Base-by-base conservation (phyloP, 2,113 vertebrate genomes). In the Hirundichthys speculiger region DNA sequence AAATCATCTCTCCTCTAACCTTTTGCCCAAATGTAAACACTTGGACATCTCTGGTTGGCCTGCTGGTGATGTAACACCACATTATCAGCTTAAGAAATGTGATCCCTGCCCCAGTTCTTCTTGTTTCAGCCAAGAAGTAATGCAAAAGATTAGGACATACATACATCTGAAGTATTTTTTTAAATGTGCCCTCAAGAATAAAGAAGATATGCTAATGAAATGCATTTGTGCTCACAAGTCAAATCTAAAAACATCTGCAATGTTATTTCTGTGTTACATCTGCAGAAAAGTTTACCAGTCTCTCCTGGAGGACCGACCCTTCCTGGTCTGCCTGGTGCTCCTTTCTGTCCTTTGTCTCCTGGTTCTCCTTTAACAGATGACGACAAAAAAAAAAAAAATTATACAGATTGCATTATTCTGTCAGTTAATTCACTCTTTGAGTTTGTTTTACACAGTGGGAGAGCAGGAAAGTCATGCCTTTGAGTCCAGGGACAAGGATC, bases 401-500 rank as follows among this genome's bases (percentile, higher is more conserved):
- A 0, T 5, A 43, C n/a, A n/a, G n/a, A n/a, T 39, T 56, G 10
- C 2, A 19, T 25, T 62, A 18, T 41, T 3, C 34, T 49, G 41
- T 38, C 11, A 1, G 30, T 49, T 5, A 34, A 10, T 3, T 34
- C 30, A 10, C 5, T 19, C n/a, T n/a, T n/a, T n/a, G n/a, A n/a
- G n/a, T n/a, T 20, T 16, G 3, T 42, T 38, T 34, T 43, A 14
- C 16, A n/a, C 2, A 30, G 19, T 68, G 15, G 18, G 5, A 9
- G 1, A 25, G 4, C 11, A 16, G 43, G 8, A 53, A 42, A 24
- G 11, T 10, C 19, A 16, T 96, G 94, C 96, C 97, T 98, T 99
- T 98, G 74, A 99, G 95, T 86, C 97, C 97, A 0, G 97, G 97
- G 68, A 99, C 94, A 16, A 99, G 95, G 79, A 99, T 96, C 82